Evolutionary conservation across 2,113 vertebrate genomes (phyloP).

Genomic region (Anoplopoma fimbria): DNA sequence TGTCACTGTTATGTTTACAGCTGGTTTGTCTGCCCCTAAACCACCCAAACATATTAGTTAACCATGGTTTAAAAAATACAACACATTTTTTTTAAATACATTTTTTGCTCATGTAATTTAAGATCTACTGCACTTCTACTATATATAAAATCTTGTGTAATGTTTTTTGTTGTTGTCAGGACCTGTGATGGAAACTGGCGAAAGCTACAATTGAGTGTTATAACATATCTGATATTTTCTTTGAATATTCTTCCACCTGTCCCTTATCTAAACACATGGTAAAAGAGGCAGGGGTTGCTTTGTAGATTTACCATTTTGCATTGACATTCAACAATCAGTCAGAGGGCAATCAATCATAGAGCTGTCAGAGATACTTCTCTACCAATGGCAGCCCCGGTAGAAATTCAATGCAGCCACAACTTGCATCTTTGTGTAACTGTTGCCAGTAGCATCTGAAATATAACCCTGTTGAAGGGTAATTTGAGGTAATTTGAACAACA

Average conservation of each 20-base stretch:
- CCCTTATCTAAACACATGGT: background rate
- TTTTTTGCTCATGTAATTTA: background rate
- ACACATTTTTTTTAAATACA: background rate
- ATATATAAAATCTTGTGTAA: background rate
- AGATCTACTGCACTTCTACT: background rate
- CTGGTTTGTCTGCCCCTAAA: background rate
- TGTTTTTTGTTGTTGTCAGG: background rate
- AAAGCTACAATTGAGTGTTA: background rate
- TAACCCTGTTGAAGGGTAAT: conserved; percentile 45
- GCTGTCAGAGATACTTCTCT: conserved; percentile 4
- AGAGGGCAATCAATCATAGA: conserved; percentile 7
- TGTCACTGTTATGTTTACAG: background rate
- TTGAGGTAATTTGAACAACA: conserved; percentile 57
- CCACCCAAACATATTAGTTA: background rate
- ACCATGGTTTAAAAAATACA: background rate
- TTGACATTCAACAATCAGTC: conserved; percentile 19
- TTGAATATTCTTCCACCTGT: background rate
- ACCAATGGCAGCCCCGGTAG: conserved; percentile 6
- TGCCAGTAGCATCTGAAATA: conserved; percentile 52
- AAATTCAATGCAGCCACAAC: conserved; percentile 37
- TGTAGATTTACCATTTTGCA: background rate
- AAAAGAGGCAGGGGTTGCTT: background rate
- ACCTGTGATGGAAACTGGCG: background rate
- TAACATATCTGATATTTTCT: background rate
- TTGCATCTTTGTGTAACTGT: conserved; percentile 31